Evolutionary conservation across 2,888 invertebrate genomes (phyloP).

Genomic region (Tenthredo notha): DNA sequence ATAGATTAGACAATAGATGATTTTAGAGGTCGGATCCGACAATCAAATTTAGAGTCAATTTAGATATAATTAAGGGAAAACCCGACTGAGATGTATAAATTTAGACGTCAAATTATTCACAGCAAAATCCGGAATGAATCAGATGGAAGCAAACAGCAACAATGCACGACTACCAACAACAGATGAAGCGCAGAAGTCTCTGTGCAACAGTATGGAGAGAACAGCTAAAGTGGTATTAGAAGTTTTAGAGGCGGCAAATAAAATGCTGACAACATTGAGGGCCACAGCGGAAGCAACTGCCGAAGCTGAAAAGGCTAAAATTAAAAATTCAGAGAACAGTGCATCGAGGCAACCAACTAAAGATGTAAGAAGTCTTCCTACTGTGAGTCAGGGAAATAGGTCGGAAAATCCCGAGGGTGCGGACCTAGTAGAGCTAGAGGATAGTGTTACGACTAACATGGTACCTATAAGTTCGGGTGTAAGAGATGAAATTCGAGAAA

Average conservation of each 20-base stretch:
- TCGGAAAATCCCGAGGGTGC: neutral
- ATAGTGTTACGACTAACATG: neutral
- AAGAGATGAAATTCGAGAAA: conserved; percentile 16
- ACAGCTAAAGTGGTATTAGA: conserved; percentile 24
- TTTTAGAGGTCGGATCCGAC: conserved; percentile 34
- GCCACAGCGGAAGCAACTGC: conserved; percentile 24
- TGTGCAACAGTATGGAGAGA: conserved; percentile 15
- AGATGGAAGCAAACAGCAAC: conserved; percentile 12
- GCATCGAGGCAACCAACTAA: conserved; percentile 2
- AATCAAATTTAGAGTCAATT: neutral
- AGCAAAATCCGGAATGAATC: conserved; percentile 8
- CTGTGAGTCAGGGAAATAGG: conserved; percentile 1
- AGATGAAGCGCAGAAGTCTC: neutral
- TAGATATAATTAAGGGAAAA: neutral
- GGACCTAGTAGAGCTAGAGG: conserved; percentile 21
- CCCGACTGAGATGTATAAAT: neutral
- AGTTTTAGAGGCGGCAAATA: conserved; percentile 38
- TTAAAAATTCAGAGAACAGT: neutral
- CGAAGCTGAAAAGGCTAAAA: conserved; percentile 23
- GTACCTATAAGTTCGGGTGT: conserved; percentile 14
- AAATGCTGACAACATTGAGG: conserved; percentile 33
- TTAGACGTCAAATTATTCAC: neutral
- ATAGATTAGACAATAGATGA: neutral
- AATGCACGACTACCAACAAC: neutral
- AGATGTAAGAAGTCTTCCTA: neutral